A percentile compares a stretch with the other conserved stretches of the same genome.
phyloP scores from a whole-genome alignment of 2,113 vertebrate species.

The Tyrannus savana region DNA sequence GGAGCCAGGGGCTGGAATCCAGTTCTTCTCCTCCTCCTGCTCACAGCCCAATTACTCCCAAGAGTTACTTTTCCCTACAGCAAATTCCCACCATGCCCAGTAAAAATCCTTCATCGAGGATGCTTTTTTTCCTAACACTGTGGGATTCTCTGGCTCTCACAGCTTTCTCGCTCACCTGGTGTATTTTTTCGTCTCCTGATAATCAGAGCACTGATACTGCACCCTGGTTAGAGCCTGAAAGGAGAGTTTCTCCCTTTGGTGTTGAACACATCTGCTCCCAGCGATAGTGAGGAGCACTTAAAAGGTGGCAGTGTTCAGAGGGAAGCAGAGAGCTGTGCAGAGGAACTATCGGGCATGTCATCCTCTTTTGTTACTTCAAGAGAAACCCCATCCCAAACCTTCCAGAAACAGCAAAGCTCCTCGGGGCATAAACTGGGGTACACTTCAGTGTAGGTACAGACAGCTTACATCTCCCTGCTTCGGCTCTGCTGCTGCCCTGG shows the following conservation, averaged over 20 bases:
- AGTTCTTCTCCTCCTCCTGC: background rate
- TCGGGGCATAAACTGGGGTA: background rate
- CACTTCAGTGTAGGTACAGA: background rate
- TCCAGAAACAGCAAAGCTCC: background rate
- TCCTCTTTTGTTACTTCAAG: background rate
- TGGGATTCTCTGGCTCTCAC: background rate
- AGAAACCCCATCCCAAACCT: background rate
- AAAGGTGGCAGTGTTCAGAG: background rate
- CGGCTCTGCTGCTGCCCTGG: background rate
- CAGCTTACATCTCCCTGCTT: background rate
- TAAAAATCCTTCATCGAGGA: background rate
- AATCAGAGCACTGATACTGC: background rate
- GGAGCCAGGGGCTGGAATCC: background rate
- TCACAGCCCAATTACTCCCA: background rate
- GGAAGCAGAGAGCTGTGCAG: background rate
- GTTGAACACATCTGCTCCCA: background rate
- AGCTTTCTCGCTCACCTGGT: background rate
- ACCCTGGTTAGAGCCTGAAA: background rate
- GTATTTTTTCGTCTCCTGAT: background rate
- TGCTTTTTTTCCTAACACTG: background rate
- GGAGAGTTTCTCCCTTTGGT: background rate
- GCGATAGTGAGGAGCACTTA: background rate
- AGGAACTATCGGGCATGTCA: background rate
- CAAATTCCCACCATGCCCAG: background rate
- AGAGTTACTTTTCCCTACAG: conserved; percentile 2